Base-by-base conservation (phyloP, 2,797 vertebrate species). In the Hylomyscus alleni region DNA sequence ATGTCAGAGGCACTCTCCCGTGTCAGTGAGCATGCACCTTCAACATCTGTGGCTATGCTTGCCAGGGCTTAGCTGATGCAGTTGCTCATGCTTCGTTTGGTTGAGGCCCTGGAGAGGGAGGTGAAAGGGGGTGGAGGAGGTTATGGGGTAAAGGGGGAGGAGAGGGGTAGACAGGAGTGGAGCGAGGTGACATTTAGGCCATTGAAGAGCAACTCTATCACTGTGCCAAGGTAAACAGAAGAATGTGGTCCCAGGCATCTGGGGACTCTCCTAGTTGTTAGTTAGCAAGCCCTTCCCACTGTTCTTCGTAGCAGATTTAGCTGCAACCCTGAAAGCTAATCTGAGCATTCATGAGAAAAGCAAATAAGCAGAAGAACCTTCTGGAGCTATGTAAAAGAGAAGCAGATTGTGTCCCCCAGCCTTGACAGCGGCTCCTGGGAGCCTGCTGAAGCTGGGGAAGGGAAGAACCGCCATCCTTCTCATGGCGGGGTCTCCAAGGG, bases 311-410 rank as follows among this genome's bases (percentile, higher is more conserved):
- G 34, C 81, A 60, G 56, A 73, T 15, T 91, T 56, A 77, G 60
- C 60, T 83, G 88, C 50, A 62, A 40, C 90, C 90, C 58, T 47
- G 67, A 95, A 92, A 95, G 89, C 75, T 75, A 65, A 93, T 93
- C 60, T 93, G 47, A 4, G 77, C 77, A 26, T 89, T 96, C 94
- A 40, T 34, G 91, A 89, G 75, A 60, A 85, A 77, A 93, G 81
- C 44, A 95, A 93, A 81, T 31, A 92, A 87, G 24, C 65, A 93
- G 72, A 85, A 88, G 62, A 58, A 44, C 54, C 47, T 60, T 88
- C 47, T 34, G 73, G 58, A 96, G 87, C 60, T 40, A 22, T 12
- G 20, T 31, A 75, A 26, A n/a, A 81, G 2, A 73, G 81, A 84
- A 6, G 0, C 10, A 56, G 47, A 15, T 31, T 17, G 31, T 14